phyloP scores from a whole-genome alignment of 53 echinoderm and acorn worm genomes.

The Echinometra lucunter region DNA sequence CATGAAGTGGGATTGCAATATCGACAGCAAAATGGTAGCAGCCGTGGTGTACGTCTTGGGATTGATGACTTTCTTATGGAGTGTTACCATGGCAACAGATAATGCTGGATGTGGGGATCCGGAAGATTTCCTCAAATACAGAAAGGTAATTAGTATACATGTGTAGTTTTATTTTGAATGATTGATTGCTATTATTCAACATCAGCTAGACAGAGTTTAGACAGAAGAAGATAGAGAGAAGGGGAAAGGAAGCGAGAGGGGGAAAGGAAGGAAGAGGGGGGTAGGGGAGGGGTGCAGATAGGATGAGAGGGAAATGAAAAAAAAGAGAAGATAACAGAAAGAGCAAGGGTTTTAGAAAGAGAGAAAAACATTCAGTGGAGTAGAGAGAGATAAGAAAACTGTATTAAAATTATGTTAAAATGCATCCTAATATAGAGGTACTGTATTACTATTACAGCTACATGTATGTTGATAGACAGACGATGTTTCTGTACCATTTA shows the following conservation, averaged over 20 bases:
- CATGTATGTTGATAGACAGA: too few species aligned
- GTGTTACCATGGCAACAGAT: slow-evolving; percentile 44
- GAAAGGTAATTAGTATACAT: background rate
- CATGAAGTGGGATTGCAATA: background rate
- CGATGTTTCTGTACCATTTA: background rate
- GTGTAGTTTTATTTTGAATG: too few species aligned
- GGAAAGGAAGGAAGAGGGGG: background rate
- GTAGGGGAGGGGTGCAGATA: background rate
- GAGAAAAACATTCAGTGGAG: too few species aligned
- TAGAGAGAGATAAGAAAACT: too few species aligned
- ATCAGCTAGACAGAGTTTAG: background rate
- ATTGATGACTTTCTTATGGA: background rate
- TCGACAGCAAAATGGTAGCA: background rate
- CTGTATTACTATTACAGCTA: too few species aligned
- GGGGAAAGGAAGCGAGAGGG: background rate
- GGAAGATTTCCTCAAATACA: slow-evolving; percentile 15
- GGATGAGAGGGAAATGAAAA: background rate
- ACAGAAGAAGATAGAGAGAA: background rate
- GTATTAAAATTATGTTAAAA: too few species aligned
- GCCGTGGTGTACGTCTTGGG: background rate
- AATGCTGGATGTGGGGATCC: background rate
- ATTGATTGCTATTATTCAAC: too few species aligned
- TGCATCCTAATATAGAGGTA: too few species aligned
- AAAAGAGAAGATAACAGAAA: background rate
- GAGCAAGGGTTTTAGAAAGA: background rate